Percentiles rank a stretch among this genome's conserved stretches.
phyloP scores from a whole-genome alignment of 1,140 invertebrate species.

The Drosophila erecta region DNA sequence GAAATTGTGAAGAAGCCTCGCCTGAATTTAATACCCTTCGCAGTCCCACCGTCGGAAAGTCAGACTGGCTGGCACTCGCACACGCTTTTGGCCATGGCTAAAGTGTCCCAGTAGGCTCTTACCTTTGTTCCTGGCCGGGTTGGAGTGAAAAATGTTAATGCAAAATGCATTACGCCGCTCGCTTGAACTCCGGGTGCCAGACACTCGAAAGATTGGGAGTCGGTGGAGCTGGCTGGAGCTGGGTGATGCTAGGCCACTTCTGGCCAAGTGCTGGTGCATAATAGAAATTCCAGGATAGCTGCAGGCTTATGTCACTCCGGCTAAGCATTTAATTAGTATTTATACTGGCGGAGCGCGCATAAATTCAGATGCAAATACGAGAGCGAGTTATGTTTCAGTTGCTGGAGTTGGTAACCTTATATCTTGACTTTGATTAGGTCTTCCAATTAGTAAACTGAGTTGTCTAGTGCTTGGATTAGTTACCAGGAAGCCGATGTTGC shows the following conservation, averaged over 20 bases:
- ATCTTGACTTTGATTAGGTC: constrained; percentile 22
- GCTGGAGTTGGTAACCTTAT: constrained; percentile 14
- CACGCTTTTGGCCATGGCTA: constrained; percentile 35
- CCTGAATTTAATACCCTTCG: constrained; percentile 41
- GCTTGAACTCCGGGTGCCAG: constrained; percentile 65
- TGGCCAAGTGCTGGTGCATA: constrained; percentile 51
- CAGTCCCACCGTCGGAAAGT: background rate
- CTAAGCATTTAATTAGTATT: constrained; percentile 68
- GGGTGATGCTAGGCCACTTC: constrained; percentile 21
- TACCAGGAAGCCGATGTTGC: constrained; percentile 17
- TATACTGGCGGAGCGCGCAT: constrained; percentile 54
- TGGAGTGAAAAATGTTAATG: constrained; percentile 68
- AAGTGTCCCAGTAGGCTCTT: constrained; percentile 59
- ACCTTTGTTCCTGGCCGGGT: constrained; percentile 36
- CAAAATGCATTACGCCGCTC: constrained; percentile 75
- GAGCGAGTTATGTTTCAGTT: constrained; percentile 54
- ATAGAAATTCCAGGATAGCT: constrained; percentile 41
- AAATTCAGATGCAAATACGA: constrained; percentile 55
- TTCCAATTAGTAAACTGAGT: constrained; percentile 35
- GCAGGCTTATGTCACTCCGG: constrained; percentile 34
- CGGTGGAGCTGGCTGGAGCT: background rate
- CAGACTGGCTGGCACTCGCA: constrained; percentile 42
- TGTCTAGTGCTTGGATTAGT: background rate
- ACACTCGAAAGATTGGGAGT: constrained; percentile 5
- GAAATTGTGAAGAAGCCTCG: constrained; percentile 34